phyloP scores from a whole-genome alignment of 2,888 invertebrate species.

The Agrotis ipsilon region DNA sequence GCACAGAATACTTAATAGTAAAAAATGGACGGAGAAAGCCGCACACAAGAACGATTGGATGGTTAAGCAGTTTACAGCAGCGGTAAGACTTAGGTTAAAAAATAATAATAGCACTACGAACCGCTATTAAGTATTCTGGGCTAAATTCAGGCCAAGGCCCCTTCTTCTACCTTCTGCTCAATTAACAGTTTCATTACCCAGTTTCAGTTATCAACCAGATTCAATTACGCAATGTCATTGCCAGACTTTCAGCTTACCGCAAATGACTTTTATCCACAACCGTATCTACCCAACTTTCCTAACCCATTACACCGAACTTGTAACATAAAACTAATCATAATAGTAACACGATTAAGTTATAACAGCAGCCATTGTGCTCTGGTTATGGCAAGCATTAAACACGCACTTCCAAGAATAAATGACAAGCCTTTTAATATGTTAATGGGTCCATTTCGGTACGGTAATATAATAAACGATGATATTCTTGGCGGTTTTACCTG shows the following conservation, averaged over 20 bases:
- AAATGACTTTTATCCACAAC: constrained; percentile 9
- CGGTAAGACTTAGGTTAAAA: no score
- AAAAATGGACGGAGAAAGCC: no score
- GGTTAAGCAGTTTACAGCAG: no score
- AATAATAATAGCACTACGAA: no score
- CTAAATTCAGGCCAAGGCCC: no score
- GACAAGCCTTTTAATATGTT: constrained; percentile 63
- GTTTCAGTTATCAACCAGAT: background rate
- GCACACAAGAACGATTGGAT: no score
- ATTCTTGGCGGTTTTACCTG: constrained; percentile 36
- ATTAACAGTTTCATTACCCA: no score
- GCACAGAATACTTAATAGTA: no score
- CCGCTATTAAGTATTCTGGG: no score
- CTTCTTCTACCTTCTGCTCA: no score
- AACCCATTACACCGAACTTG: constrained; percentile 25
- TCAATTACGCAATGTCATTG: background rate
- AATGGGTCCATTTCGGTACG: constrained; percentile 53
- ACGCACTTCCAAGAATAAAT: constrained; percentile 57
- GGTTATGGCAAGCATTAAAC: constrained; percentile 43
- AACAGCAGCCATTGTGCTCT: constrained; percentile 30
- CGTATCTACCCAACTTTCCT: constrained; percentile 14
- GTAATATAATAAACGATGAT: constrained; percentile 44
- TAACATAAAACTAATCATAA: constrained; percentile 41
- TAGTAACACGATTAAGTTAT: constrained; percentile 50
- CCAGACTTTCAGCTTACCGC: background rate